Percentiles rank a stretch among this genome's conserved stretches.
Conservation (phyloP, 2,888 invertebrate genomes). For the Ischnus inquisitorius region DNA sequence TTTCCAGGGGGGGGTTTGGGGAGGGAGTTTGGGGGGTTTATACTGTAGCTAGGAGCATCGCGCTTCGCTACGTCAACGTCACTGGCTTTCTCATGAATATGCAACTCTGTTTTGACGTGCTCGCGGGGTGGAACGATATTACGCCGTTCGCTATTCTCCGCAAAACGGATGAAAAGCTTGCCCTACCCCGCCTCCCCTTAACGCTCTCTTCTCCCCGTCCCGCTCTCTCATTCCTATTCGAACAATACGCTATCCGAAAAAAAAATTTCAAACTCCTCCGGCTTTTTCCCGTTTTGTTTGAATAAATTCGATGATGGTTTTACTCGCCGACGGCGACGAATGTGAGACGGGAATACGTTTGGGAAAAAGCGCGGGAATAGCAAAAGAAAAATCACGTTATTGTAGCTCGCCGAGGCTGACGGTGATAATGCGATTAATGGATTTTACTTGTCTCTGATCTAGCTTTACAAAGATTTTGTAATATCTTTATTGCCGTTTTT, state of each 20-base stretch:
- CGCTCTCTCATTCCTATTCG: constrained; percentile 17
- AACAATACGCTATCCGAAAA: constrained; percentile 55
- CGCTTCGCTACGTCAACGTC: constrained; percentile 62
- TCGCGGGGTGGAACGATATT: constrained; percentile 56
- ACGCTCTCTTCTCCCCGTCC: not conserved
- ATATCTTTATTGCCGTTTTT: too few species aligned
- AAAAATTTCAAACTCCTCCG: constrained; percentile 42
- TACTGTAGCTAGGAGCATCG: constrained; percentile 21
- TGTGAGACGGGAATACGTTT: not conserved
- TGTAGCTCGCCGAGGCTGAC: not conserved
- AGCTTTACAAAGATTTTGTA: not conserved
- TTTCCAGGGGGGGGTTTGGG: constrained; percentile 14
- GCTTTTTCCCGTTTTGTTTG: constrained; percentile 7
- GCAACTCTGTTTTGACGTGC: constrained; percentile 75
- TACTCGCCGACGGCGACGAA: not conserved
- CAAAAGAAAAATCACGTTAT: not conserved
- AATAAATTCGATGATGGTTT: constrained; percentile 26
- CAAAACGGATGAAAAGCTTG: constrained; percentile 65
- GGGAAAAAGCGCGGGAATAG: not conserved
- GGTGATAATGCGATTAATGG: not conserved
- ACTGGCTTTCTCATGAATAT: constrained; percentile 78
- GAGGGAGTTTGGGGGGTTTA: too few species aligned
- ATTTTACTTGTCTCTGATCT: not conserved
- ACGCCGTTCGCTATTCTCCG: constrained; percentile 49
- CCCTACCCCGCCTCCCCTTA: not conserved